Percentiles rank a stretch among this genome's conserved stretches.
These are phyloP conservation scores for Lagria hirta DNA, from an alignment of 2,888 invertebrate genomes.

Conservation along the genomic window DNA sequence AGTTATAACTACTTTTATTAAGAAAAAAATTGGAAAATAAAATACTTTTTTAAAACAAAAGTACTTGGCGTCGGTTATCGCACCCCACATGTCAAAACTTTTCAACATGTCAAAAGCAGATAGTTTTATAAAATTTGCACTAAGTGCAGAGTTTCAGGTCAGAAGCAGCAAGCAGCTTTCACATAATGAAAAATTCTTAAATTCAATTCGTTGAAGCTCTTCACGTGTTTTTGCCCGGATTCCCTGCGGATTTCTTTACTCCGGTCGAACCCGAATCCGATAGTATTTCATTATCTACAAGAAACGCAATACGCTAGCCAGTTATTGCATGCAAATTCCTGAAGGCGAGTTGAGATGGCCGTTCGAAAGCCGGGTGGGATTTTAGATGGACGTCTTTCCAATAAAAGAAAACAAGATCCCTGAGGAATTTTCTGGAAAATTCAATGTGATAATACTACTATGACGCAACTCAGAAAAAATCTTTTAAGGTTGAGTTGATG, in stretches of 20 bases:
- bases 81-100: no score
- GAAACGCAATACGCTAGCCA: conserved; percentile 40
- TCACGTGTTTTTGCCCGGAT: conserved; percentile 25
- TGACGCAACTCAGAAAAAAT: no score
- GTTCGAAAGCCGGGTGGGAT: conserved; percentile 19
- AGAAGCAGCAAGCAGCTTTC: no score
- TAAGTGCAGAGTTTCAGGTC: no score
- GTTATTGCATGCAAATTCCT: conserved; percentile 53
- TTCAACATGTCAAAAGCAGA: no score
- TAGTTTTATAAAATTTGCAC: no score
- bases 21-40: no score
- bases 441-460: no score
- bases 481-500: no score
- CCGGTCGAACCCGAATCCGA: conserved; percentile 6
- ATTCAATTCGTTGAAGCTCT: conserved; percentile 21
- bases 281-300: conserved; percentile 41
- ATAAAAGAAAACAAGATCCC: conserved; percentile 33
- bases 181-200: conserved; percentile 18
- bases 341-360: conserved; percentile 35
- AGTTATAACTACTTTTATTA: no score
- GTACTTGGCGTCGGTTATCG: no score
- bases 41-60: no score
- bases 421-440: conserved; percentile 26
- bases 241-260: conserved; percentile 18
- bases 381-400: conserved; percentile 24